Evolutionary conservation across 2,797 vertebrate genomes (phyloP).

Genomic region (Anas flavirostris): DNA sequence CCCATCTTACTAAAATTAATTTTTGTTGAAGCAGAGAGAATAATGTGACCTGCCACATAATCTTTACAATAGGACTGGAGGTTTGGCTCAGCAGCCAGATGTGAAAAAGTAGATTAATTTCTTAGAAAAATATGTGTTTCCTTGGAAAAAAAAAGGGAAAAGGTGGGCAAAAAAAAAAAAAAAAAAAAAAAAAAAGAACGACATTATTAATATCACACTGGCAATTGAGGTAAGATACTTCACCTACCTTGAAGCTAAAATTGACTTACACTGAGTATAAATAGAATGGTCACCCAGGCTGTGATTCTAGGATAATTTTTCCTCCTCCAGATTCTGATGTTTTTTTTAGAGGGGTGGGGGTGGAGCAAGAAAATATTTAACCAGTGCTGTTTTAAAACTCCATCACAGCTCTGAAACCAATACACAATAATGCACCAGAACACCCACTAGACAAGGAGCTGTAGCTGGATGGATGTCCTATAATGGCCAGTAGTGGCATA

Average conservation of each 20-base stretch:
- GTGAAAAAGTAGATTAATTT: background rate
- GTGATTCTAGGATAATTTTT: background rate
- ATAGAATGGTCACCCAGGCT: background rate
- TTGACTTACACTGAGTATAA: background rate
- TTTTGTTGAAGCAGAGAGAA: slow-evolving; percentile 45
- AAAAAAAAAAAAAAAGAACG: background rate
- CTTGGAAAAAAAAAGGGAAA: background rate
- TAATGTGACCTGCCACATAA: background rate
- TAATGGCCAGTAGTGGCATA: background rate
- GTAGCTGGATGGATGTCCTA: background rate
- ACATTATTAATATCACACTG: background rate
- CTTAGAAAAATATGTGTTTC: background rate
- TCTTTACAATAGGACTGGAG: slow-evolving; percentile 24
- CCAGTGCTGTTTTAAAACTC: background rate
- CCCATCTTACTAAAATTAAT: background rate
- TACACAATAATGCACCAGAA: background rate
- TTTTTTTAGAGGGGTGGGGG: background rate
- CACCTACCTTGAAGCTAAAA: background rate
- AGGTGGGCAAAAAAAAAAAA: background rate
- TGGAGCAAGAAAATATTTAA: background rate
- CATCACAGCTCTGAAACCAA: background rate
- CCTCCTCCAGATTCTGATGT: fast-evolving
- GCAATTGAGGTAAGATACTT: background rate
- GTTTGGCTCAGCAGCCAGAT: slow-evolving; percentile 9
- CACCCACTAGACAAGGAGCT: background rate